Evolutionary conservation across 2,113 vertebrate species (phyloP), one percentile per base, ranked within the genome.

Genomic region (Tyrannus savana): DNA sequence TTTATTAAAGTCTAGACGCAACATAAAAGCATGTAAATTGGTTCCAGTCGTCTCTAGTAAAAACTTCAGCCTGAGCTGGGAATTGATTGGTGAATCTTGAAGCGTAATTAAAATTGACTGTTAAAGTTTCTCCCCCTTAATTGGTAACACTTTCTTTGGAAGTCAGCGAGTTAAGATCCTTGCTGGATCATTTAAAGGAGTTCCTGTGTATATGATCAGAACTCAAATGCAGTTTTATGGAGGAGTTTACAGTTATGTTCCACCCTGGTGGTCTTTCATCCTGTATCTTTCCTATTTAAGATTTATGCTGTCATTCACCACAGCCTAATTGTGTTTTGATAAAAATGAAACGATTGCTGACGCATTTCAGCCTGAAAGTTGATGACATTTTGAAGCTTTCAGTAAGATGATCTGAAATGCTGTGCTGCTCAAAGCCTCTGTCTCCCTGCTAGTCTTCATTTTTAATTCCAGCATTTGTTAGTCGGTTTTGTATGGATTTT

Each of bases 1-100:
- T 98, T 98, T 98, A 99, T 99, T 99, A 99, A 99, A 98, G 99
- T 99, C 99, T 99, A 99, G 99, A 99, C 99, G 96, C 98, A 99
- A 99, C 98, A 99, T 99, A 98, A 99, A 99, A 99, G 98, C 98
- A 98, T 89, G 79, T 98, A 98, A 99, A 98, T 98, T 98, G 98
- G 96, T 98, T 98, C 98, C 97, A 99, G 98, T 98, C 97, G 97
- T 98, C 98, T 98, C 97, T 98, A 96, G 98, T 98, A 98, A 98
- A 98, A 98, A 97, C 98, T 98, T 98, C 94, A 97, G 91, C 96
- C 96, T 56, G 95, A 97, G 97, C 97, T 97, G 95, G 93, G 96
- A 97, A 97, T 97, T 97, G 98, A 98, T 98, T 98, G 98, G 98
- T 97, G 97, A 97, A 98, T 98, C 98, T 98, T 95, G 97, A 73